A percentile compares a stretch with the other conserved stretches of the same genome.
phyloP scores from a whole-genome alignment of 2,797 vertebrate genomes.

The Helicolenus hilgendorfi region DNA sequence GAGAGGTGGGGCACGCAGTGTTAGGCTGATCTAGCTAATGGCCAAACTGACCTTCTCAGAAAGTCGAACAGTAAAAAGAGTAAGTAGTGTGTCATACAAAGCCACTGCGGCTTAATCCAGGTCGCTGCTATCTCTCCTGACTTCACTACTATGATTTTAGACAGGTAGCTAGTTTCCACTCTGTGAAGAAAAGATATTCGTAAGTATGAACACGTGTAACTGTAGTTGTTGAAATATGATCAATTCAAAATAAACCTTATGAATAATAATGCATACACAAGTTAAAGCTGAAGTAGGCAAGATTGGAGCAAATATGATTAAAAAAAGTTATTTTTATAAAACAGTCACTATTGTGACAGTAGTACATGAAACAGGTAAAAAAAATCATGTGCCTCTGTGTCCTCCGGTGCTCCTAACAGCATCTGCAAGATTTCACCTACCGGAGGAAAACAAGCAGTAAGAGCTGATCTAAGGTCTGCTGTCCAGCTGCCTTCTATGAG shows the following conservation, averaged over 20 bases:
- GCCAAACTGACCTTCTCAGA: constrained; percentile 86
- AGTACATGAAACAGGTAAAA: no score
- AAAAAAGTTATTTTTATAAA: no score
- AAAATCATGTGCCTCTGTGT: no score
- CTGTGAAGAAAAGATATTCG: not conserved
- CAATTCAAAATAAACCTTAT: not conserved
- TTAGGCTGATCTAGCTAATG: constrained; percentile 85
- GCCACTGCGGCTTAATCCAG: constrained; percentile 74
- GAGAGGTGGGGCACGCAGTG: constrained; percentile 79
- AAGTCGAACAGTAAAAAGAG: constrained; percentile 81
- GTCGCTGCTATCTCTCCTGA: constrained; percentile 58
- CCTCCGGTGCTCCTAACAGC: no score
- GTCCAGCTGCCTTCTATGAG: no score
- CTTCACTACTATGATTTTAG: constrained; percentile 35
- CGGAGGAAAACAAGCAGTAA: no score
- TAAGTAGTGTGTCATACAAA: constrained; percentile 79
- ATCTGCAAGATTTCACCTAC: no score
- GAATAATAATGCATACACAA: not conserved
- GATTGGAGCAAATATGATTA: no score
- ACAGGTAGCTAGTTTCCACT: constrained; percentile 25
- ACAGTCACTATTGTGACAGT: no score
- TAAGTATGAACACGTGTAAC: not conserved
- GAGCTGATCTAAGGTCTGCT: no score
- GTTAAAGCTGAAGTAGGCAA: no score
- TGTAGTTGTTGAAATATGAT: not conserved